Base-by-base conservation (phyloP, 1,140 invertebrate genomes). In the Cydia pomonella region DNA sequence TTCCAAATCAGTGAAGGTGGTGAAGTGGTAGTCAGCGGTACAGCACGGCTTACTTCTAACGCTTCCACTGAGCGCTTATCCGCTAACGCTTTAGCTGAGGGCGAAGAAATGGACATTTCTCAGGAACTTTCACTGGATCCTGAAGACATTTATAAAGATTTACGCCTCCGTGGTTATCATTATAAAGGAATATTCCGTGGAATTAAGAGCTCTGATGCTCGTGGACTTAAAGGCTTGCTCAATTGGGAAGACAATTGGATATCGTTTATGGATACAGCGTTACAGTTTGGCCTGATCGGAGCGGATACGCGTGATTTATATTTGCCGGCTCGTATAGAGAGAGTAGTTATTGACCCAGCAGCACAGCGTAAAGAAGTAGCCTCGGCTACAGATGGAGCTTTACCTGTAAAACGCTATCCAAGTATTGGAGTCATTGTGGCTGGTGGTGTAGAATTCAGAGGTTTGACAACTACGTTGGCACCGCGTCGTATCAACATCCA, bases 1-100 rank as follows among this genome's bases (percentile, higher is more conserved):
- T 99, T 99, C 94, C 97, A 99, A 87, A 96, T 99, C 29, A 96
- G 96, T 79, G 98, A 99, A 93, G 95, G 96, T 80, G 97, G 96
- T 16, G 95, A 95, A 27, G 93, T 98, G 18, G 96, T 95, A 7
- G 97, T 98, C 0, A 96, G 95, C 1, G 98, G 98, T 23, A 94
- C 93, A 76, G 97, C 98, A 72, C 95, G 93, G 50, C 87, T 95
- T 1, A 95, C 96, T 1, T 75, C 71, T 5, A 75, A 84, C 5
- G 76, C 88, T 0, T 93, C 94, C 27, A 85, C 87, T 73, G 92
- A 94, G 73, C 85, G 94, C 9, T 91, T 97, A 66, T 92, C 93
- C 9, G 90, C 93, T 23, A 97, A 33, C 77, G 91, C 73, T 62
- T 63, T 76, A 0, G 76, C 77, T 16, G 12, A 12, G 10, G 83